These are phyloP conservation scores for Parapsyche elsis DNA, from an alignment of 1,140 invertebrate species.

Conservation along the genomic window DNA sequence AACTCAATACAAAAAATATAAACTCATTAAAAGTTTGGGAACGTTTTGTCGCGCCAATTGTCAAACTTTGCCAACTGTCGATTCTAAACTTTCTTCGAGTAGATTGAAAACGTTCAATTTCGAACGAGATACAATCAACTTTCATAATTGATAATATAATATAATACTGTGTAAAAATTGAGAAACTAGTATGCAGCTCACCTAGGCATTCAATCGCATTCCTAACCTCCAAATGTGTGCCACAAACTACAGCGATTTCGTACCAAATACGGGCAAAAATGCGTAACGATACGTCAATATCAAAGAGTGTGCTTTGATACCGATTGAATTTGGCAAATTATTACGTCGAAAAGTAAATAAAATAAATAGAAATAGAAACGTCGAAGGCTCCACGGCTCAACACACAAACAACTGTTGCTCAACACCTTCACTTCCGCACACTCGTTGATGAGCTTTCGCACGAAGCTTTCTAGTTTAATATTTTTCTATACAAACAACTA, in stretches of 20 bases:
- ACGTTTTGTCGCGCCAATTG: background rate
- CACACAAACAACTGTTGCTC: constrained; percentile 44
- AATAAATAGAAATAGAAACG: background rate
- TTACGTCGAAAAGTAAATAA: too few relatives aligned
- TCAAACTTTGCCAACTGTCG: background rate
- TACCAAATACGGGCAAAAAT: too few relatives aligned
- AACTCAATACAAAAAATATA: background rate
- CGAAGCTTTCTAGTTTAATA: background rate
- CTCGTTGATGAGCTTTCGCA: background rate
- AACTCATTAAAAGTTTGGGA: background rate
- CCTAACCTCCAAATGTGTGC: constrained; percentile 50
- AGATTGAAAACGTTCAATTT: too few relatives aligned
- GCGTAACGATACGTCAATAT: too few relatives aligned
- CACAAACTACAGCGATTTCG: background rate
- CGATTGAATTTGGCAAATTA: background rate
- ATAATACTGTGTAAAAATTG: background rate
- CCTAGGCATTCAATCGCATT: constrained; percentile 51
- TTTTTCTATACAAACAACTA: too few relatives aligned
- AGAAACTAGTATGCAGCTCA: background rate
- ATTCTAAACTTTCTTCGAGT: background rate
- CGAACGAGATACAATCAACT: too few relatives aligned
- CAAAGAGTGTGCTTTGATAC: background rate
- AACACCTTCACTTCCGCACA: constrained; percentile 17
- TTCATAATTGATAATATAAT: too few relatives aligned
- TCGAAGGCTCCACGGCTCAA: background rate